Evolutionary conservation across 2,113 vertebrate genomes (phyloP).

Genomic region (Heterotis niloticus): DNA sequence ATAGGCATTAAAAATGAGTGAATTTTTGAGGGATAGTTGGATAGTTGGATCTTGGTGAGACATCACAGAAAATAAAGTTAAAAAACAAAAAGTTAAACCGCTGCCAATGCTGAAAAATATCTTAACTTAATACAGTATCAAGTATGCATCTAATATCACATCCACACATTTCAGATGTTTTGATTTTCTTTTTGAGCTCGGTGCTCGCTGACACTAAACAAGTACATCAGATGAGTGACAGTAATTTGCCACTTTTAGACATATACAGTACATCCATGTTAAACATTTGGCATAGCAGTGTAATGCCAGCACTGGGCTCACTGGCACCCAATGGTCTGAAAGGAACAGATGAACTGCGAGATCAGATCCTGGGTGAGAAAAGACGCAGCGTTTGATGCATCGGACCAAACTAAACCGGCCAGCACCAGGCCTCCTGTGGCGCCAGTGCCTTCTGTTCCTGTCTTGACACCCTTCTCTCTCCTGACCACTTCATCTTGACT

Average conservation of each 20-base stretch:
- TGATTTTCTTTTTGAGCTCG: too few species aligned
- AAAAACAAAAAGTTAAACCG: too few species aligned
- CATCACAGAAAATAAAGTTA: too few species aligned
- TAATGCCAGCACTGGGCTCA: conserved; percentile 10
- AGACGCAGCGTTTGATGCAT: conserved; percentile 10
- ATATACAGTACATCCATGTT: conserved; percentile 10
- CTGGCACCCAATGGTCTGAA: conserved; percentile 18
- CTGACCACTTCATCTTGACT: conserved; percentile 27
- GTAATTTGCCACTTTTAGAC: not conserved
- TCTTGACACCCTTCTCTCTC: conserved; percentile 14
- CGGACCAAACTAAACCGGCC: not conserved
- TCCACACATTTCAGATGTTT: too few species aligned
- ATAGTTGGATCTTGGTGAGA: too few species aligned
- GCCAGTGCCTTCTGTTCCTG: conserved; percentile 18
- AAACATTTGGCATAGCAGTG: conserved; percentile 9
- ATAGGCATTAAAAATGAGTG: too few species aligned
- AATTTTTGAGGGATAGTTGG: too few species aligned
- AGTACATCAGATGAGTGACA: not conserved
- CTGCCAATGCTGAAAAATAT: not conserved
- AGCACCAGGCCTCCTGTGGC: conserved; percentile 24
- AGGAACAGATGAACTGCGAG: conserved; percentile 28
- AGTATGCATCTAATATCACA: not conserved
- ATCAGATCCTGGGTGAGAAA: conserved; percentile 25
- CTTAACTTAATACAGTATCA: not conserved
- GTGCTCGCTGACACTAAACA: not conserved